phyloP scores from a whole-genome alignment of 2,888 invertebrate species.

The Netelia fuscicornis region DNA sequence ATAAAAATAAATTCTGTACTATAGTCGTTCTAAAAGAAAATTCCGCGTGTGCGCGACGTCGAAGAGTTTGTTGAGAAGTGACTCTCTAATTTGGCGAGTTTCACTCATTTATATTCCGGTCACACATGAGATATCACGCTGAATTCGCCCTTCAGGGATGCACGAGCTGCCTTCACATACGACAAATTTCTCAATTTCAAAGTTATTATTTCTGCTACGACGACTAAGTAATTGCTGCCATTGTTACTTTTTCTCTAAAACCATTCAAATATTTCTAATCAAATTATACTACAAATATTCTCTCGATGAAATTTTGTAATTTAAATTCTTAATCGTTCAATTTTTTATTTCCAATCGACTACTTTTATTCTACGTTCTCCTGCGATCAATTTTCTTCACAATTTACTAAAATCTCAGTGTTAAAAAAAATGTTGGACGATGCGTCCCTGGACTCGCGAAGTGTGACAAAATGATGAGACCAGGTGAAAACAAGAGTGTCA shows the following conservation, averaged over 20 bases:
- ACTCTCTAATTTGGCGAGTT: slow-evolving; percentile 77
- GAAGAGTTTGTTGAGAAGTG: slow-evolving; percentile 69
- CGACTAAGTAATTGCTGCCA: slow-evolving; percentile 3
- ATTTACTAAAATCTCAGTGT: background rate
- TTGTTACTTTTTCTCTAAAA: background rate
- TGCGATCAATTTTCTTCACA: too few species aligned
- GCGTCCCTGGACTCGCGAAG: slow-evolving; percentile 75
- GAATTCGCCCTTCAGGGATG: slow-evolving; percentile 74
- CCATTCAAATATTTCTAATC: background rate
- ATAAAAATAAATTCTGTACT: background rate
- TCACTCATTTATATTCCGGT: slow-evolving; percentile 80
- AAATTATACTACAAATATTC: background rate
- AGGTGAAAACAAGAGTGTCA: slow-evolving; percentile 80
- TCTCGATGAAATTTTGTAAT: background rate
- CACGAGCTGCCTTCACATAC: slow-evolving; percentile 25
- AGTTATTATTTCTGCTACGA: slow-evolving; percentile 34
- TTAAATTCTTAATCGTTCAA: background rate
- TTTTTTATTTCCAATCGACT: background rate
- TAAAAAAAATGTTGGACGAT: slow-evolving; percentile 31
- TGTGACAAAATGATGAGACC: slow-evolving; percentile 76
- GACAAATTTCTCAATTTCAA: slow-evolving; percentile 18
- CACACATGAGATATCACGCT: slow-evolving; percentile 73
- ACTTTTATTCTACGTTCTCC: background rate
- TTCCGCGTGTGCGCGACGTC: slow-evolving; percentile 39
- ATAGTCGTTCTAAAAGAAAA: background rate